Percentiles rank a stretch among this genome's conserved stretches.
These are phyloP conservation scores for Crotalus helleri DNA, from an alignment of 2,113 vertebrate species.

Conservation along the genomic window DNA sequence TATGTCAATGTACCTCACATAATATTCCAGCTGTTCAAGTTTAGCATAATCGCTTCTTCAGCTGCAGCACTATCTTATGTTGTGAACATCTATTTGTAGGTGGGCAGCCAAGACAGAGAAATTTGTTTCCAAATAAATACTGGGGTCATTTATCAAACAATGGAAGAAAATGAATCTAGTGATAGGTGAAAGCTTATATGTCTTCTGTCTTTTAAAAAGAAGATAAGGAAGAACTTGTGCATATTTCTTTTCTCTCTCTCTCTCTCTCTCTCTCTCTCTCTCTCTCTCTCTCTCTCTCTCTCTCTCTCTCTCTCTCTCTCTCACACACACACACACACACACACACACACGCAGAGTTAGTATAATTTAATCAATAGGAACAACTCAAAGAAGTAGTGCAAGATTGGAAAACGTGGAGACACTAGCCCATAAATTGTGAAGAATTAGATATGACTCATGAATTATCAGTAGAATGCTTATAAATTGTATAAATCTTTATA, in stretches of 20 bases:
- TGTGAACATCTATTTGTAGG: background rate
- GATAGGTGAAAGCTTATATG: background rate
- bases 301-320: background rate
- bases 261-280: no score
- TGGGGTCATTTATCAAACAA: constrained; percentile 7
- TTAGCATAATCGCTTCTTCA: constrained; percentile 12
- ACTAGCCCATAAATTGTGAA: background rate
- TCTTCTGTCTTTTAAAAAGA: background rate
- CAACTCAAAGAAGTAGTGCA: background rate
- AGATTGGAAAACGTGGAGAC: background rate
- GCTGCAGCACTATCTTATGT: background rate
- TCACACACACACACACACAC: no score
- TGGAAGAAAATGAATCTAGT: background rate
- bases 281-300: no score
- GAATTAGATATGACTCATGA: background rate
- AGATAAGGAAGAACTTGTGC: background rate
- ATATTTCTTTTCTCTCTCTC: background rate
- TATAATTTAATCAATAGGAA: background rate
- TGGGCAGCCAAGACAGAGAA: background rate
- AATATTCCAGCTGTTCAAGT: constrained; percentile 12
- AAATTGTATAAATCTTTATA: background rate
- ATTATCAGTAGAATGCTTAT: background rate
- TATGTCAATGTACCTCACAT: constrained; percentile 5
- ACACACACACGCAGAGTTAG: background rate
- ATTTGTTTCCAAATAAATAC: background rate